A percentile compares a stretch with the other conserved stretches of the same genome.
Evolutionary conservation across 1,140 invertebrate genomes (phyloP).

Genomic region (Frieseomelitta varia): DNA sequence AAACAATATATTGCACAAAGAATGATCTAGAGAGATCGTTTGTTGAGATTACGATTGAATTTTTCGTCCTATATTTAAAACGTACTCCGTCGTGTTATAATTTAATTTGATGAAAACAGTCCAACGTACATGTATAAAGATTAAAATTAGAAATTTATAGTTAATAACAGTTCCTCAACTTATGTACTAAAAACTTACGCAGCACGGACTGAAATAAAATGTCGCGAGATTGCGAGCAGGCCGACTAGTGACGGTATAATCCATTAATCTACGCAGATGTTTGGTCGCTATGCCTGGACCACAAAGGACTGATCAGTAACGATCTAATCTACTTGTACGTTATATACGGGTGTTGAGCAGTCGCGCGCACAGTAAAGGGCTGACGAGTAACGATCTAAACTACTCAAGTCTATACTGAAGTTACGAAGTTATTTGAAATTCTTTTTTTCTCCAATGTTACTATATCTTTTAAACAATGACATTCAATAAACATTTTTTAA

Average conservation of each 20-base stretch:
- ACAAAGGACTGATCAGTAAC: neutral
- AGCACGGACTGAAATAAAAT: neutral
- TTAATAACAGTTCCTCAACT: neutral
- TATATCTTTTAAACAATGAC: neutral
- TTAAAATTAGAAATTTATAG: neutral
- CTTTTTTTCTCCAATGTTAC: neutral
- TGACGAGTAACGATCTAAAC: too few species aligned
- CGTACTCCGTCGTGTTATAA: neutral
- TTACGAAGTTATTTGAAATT: neutral
- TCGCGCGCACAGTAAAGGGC: neutral
- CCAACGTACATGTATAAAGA: neutral
- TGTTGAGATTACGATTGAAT: neutral
- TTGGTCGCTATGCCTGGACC: neutral
- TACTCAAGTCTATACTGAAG: too few species aligned
- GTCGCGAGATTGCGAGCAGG: neutral
- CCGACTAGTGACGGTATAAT: neutral
- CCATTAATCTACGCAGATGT: neutral
- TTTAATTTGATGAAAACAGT: neutral
- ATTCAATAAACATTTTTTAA: too few species aligned
- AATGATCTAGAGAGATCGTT: neutral
- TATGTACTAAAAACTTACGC: too few species aligned
- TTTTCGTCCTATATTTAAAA: neutral
- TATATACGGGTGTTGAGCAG: too few species aligned
- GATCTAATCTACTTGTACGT: neutral
- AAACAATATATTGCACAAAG: constrained; percentile 1